Percentiles rank a stretch among this genome's conserved stretches.
Conservation (phyloP, 2,888 invertebrate genomes). For the Agrotis puta region DNA sequence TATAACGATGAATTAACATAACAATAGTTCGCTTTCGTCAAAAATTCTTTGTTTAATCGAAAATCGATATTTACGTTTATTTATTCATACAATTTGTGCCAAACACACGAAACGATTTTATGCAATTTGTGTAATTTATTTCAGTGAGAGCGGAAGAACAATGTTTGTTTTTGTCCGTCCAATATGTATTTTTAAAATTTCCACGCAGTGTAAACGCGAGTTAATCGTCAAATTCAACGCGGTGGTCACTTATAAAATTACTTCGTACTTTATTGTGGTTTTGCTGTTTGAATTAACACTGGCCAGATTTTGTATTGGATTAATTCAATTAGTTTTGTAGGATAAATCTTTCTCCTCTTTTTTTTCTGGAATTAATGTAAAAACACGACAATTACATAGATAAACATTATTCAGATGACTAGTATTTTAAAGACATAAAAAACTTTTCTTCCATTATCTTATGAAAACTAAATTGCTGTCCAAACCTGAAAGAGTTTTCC, state of each 20-base stretch:
- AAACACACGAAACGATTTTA: constrained; percentile 67
- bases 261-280: constrained; percentile 59
- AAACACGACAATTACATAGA: too few species aligned
- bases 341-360: background rate
- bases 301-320: constrained; percentile 40
- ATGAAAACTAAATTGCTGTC: background rate
- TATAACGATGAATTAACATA: background rate
- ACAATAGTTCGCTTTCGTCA: constrained; percentile 9
- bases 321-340: constrained; percentile 24
- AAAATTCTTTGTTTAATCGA: constrained; percentile 49
- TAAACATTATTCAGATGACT: too few species aligned
- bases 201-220: constrained; percentile 53
- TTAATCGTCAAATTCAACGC: constrained; percentile 71
- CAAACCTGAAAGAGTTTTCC: background rate
- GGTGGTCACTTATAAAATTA: constrained; percentile 71
- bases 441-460: too few species aligned
- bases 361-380: too few species aligned
- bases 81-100: constrained; percentile 61
- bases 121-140: constrained; percentile 70
- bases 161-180: constrained; percentile 66
- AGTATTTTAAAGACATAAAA: too few species aligned
- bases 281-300: constrained; percentile 60
- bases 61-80: constrained; percentile 52
- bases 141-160: constrained; percentile 53
- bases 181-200: constrained; percentile 75